phyloP scores from a whole-genome alignment of 2,113 vertebrate genomes.

The Peromyscus californicus region DNA sequence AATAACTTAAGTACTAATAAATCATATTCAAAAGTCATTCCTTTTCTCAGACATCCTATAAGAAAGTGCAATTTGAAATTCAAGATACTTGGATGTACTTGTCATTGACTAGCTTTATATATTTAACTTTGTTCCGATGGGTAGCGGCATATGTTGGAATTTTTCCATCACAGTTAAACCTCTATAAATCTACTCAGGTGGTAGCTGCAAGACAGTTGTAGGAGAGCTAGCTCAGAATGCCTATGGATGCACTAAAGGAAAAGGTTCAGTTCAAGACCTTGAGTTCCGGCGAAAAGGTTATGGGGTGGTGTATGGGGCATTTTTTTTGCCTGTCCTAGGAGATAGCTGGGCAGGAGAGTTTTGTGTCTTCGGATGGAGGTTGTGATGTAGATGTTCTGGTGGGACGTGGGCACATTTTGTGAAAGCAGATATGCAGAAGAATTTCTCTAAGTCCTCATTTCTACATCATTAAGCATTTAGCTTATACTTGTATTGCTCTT shows the following conservation, averaged over 20 bases:
- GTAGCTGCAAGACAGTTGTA: not conserved
- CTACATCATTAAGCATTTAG: not conserved
- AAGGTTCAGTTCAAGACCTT: not conserved
- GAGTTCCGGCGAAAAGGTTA: not conserved
- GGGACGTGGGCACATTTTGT: not conserved
- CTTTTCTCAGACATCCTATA: not conserved
- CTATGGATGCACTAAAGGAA: not conserved
- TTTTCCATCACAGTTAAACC: not conserved
- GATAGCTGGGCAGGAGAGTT: not conserved
- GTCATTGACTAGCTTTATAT: not conserved
- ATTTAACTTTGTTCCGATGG: not conserved
- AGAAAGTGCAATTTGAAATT: not conserved
- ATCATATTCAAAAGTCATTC: not conserved
- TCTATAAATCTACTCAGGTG: not conserved
- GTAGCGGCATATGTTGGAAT: not conserved
- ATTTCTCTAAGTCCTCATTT: not conserved
- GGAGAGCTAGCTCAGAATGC: not conserved
- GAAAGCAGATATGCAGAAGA: not conserved
- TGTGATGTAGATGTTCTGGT: not conserved
- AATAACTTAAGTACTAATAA: not conserved
- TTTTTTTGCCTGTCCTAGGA: too few relatives aligned
- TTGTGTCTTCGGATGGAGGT: not conserved
- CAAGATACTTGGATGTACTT: not conserved
- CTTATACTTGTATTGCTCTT: not conserved
- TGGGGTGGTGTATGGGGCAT: not conserved